These are phyloP conservation scores for Metallyticus violacea DNA, from an alignment of 2,888 invertebrate genomes.

Conservation along the genomic window DNA sequence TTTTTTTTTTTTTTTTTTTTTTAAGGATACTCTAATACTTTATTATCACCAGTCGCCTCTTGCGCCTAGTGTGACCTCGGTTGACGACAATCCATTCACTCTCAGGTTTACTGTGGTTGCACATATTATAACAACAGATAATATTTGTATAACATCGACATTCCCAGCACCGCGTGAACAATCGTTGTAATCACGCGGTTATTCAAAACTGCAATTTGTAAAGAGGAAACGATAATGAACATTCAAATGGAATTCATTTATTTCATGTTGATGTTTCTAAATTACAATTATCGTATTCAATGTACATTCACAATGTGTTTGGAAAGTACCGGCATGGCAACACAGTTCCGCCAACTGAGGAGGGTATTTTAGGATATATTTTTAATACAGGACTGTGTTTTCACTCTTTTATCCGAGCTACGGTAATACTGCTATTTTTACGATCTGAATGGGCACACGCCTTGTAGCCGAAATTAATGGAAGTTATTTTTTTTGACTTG, in stretches of 20 bases:
- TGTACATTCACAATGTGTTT: background rate
- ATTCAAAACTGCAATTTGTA: background rate
- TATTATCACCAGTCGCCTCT: no score
- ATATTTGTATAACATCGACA: background rate
- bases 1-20: no score
- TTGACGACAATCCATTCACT: no score
- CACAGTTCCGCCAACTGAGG: background rate
- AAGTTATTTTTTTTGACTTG: no score
- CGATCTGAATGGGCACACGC: no score
- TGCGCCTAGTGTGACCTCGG: no score
- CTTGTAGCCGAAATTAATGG: no score
- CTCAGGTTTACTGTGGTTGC: background rate
- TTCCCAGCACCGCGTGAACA: background rate
- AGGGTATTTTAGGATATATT: background rate
- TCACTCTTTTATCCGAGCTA: background rate
- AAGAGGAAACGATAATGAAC: background rate
- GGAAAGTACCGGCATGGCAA: background rate
- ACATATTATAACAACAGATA: background rate
- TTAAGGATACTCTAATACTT: no score
- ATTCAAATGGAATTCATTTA: background rate
- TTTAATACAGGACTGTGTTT: background rate
- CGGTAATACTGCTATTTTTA: no score
- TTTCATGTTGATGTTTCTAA: background rate
- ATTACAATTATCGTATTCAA: background rate
- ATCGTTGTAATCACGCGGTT: background rate